These are phyloP conservation scores for Bryconaethiops microstoma DNA, from an alignment of 2,797 vertebrate species.

Conservation along the genomic window DNA sequence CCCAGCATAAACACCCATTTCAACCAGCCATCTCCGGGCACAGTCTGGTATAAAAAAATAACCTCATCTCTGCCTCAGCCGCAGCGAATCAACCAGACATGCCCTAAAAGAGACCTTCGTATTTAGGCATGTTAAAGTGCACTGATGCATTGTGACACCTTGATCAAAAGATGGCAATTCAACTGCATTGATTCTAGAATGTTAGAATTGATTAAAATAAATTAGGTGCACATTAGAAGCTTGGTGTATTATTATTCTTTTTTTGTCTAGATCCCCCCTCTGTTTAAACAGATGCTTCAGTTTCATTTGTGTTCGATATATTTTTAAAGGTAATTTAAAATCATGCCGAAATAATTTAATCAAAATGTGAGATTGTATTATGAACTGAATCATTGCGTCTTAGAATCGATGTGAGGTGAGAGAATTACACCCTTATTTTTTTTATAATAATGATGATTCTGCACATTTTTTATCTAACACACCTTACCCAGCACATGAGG, in stretches of 20 bases:
- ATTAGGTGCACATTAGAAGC: neutral
- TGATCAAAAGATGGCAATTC: neutral
- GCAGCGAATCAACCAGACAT: neutral
- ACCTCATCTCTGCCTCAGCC: neutral
- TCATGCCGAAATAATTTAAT: neutral
- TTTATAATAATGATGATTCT: neutral
- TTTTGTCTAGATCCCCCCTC: neutral
- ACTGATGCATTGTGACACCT: neutral
- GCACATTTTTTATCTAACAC: neutral
- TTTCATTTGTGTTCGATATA: neutral
- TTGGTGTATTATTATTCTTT: neutral
- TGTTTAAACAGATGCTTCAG: neutral
- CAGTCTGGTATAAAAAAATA: constrained; percentile 1
- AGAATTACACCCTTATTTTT: neutral
- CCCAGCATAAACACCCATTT: constrained; percentile 18
- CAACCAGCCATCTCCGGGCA: neutral
- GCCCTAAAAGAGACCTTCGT: neutral
- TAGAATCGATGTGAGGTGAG: neutral
- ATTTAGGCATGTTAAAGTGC: neutral
- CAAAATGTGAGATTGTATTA: neutral
- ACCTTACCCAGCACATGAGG: neutral
- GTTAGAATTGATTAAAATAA: neutral
- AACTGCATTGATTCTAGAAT: neutral
- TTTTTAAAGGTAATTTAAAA: neutral
- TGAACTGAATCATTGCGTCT: neutral